Evolutionary conservation across 2,888 invertebrate species (phyloP).

Genomic region (Lepidocyrtinus sp.): DNA sequence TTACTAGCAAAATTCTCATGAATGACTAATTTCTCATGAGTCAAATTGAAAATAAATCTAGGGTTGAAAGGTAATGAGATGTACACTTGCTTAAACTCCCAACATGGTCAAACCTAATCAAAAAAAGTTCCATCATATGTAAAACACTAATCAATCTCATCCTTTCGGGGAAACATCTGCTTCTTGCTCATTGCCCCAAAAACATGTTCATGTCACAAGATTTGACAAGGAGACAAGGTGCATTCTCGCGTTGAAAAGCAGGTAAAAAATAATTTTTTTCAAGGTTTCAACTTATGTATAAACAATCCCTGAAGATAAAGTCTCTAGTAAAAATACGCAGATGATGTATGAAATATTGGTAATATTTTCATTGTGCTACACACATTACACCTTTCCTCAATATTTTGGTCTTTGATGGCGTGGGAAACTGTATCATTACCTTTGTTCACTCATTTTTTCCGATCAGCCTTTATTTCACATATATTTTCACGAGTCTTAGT

Average conservation of each 20-base stretch:
- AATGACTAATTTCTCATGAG: neutral
- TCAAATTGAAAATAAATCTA: neutral
- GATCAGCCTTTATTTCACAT: neutral
- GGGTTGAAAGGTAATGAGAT: neutral
- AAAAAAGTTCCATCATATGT: neutral
- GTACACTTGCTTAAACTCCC: neutral
- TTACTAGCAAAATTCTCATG: neutral
- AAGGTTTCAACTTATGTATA: neutral
- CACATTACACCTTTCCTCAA: neutral
- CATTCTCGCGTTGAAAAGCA: neutral
- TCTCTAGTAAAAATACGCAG: neutral
- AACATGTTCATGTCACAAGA: neutral
- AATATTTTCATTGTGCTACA: neutral
- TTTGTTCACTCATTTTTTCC: constrained; percentile 3
- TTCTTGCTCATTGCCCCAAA: neutral
- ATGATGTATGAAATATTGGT: neutral
- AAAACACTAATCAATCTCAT: neutral
- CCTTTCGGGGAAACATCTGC: neutral
- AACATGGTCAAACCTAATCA: neutral
- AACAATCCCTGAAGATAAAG: neutral
- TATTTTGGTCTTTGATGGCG: constrained; percentile 9
- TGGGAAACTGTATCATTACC: constrained; percentile 52
- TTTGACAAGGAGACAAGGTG: neutral
- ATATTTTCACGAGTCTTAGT: neutral
- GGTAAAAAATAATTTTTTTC: constrained; percentile 12